Evolutionary conservation across 2,888 invertebrate species (phyloP), one percentile per base, ranked within the genome.

Genomic region (Cremastinae sp.): DNA sequence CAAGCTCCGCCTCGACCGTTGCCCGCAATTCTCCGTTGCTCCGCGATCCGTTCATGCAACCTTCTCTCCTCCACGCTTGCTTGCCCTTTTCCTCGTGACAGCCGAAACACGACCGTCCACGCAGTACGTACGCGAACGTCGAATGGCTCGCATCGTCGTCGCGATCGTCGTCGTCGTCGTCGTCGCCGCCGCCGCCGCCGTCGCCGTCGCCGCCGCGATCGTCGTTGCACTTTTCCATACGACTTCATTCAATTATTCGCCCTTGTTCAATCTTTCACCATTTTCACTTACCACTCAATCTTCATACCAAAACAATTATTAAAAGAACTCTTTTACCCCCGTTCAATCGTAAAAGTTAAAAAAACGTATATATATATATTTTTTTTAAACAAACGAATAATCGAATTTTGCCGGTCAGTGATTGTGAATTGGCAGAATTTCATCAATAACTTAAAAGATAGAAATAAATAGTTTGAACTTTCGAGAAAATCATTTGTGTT

Each of bases 81-180:
- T 80, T 86, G 84, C 84, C 84, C 85, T 85, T 86, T 87, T 86
- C 85, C 86, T 86, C 86, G 87, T 86, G 87, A 83, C 85, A 82
- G 76, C 83, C 84, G 75, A 28, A 28, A 28, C 28, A 28, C 28
- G 62, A 75, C 74, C 74, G 71, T 36, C 74, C 71, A 78, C 85
- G 82, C 87, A 88, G 87, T 88, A 82, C 84, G 84, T 83, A 84
- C 82, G 86, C 87, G 87, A 88, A 80, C 87, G 86, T 84, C 81
- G 82, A 83, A 84, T 81, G 82, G 80, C 82, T 80, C 83, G 82
- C 79, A 81, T 86, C 83, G 76, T 84, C 79, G 80, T 69, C 74
- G 61, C 38, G 59, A 61, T 49, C 68, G 75, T 66, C 73, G 64
- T 59, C 68, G 68, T 53, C 56, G 59, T 70, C 64, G 69, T 49